A percentile compares a stretch with the other conserved stretches of the same genome.
Evolutionary conservation across 2,113 vertebrate genomes (phyloP).

Genomic region (Nannobrachium achirus): DNA sequence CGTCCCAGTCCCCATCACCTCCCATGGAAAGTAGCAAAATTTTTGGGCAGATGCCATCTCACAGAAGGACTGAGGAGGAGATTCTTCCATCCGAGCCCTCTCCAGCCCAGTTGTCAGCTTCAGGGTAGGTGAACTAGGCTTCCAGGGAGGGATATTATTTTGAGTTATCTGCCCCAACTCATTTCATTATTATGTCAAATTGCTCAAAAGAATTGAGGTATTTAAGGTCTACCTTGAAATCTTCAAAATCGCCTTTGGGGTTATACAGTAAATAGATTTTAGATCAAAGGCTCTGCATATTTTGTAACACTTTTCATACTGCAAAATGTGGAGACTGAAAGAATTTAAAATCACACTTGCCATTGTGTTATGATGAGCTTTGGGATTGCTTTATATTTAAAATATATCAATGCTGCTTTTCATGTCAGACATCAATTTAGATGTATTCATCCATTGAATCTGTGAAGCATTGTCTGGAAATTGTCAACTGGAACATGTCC

Average conservation of each 20-base stretch:
- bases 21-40: constrained; percentile 89
- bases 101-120: constrained; percentile 91
- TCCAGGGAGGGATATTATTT: constrained; percentile 64
- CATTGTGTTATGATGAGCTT: constrained; percentile 52
- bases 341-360: constrained; percentile 37
- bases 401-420: constrained; percentile 67
- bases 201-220: constrained; percentile 41
- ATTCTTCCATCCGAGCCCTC: constrained; percentile 93
- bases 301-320: constrained; percentile 1
- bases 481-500: constrained; percentile 22
- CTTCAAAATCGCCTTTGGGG: constrained; percentile 36
- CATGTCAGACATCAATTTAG: constrained; percentile 68
- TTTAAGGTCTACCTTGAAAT: constrained; percentile 25
- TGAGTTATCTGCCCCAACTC: constrained; percentile 64
- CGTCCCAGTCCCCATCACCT: constrained; percentile 87
- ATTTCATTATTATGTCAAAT: constrained; percentile 61
- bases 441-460: constrained; percentile 67
- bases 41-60: constrained; percentile 91
- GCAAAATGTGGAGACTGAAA: constrained; percentile 19
- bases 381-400: constrained; percentile 40
- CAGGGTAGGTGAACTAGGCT: constrained; percentile 91
- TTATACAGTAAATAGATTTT: constrained; percentile 15
- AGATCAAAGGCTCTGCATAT: constrained; percentile 15
- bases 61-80: constrained; percentile 90
- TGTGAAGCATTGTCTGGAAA: constrained; percentile 76